Evolutionary conservation across 1,140 invertebrate species (phyloP).

Genomic region (Aleiodes sp.): DNA sequence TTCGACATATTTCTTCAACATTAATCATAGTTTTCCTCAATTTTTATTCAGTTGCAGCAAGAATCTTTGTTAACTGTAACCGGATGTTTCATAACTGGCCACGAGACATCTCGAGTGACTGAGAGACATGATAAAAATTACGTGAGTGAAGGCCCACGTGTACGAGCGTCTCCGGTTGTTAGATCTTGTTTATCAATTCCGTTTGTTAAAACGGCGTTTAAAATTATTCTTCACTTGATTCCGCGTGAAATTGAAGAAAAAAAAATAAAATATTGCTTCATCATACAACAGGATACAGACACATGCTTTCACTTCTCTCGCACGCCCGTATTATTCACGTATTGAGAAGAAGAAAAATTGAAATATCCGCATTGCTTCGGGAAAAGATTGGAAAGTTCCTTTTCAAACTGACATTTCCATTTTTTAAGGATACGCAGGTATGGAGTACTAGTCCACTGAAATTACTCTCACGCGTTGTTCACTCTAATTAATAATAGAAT

Average conservation of each 20-base stretch:
- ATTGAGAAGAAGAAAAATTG: not conserved
- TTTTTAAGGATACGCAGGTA: too few species aligned
- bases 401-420: too few species aligned
- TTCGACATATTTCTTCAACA: not conserved
- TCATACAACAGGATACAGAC: not conserved
- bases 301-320: not conserved
- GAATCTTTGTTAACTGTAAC: conserved; percentile 11
- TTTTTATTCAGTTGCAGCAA: not conserved
- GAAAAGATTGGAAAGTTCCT: not conserved
- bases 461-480: too few species aligned
- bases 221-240: not conserved
- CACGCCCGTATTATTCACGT: not conserved
- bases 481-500: too few species aligned
- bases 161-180: conserved; percentile 42
- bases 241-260: not conserved
- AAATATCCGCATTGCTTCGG: not conserved
- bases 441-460: too few species aligned
- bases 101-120: conserved; percentile 14
- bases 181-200: conserved; percentile 43
- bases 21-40: not conserved
- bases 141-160: conserved; percentile 38
- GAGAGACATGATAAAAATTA: conserved; percentile 15
- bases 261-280: not conserved
- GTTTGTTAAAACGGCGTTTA: conserved; percentile 11
- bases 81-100: conserved; percentile 41